phyloP scores from a whole-genome alignment of 2,797 vertebrate genomes.

The Poeciliopsis infans region DNA sequence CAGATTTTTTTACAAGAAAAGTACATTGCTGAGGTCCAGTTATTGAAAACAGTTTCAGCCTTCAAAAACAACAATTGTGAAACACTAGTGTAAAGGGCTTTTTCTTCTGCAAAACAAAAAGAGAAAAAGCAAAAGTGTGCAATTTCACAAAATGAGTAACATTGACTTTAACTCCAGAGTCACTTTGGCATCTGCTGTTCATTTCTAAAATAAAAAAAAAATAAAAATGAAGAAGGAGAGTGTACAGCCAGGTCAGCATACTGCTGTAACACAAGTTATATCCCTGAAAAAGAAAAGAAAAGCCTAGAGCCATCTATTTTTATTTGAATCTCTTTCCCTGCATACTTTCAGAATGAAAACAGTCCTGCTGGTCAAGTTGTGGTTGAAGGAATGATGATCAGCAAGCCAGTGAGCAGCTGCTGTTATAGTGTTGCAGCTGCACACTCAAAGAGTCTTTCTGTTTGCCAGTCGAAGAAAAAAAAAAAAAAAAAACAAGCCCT shows the following conservation, averaged over 20 bases:
- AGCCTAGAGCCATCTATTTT: neutral
- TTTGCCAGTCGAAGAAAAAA: constrained; percentile 44
- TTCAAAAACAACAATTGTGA: neutral
- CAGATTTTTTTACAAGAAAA: constrained; percentile 17
- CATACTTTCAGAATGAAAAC: constrained; percentile 21
- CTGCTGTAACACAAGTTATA: neutral
- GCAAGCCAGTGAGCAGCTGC: constrained; percentile 42
- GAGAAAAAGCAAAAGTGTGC: constrained; percentile 1
- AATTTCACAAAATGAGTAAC: constrained; percentile 7
- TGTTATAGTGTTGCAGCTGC: constrained; percentile 63
- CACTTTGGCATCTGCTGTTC: constrained; percentile 14
- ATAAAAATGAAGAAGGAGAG: neutral
- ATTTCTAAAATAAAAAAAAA: neutral
- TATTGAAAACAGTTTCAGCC: neutral
- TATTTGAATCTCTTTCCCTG: constrained; percentile 19
- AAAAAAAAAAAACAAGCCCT: constrained; percentile 41
- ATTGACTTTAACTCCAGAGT: neutral
- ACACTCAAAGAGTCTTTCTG: constrained; percentile 68
- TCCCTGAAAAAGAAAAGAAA: constrained; percentile 14
- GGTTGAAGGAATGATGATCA: constrained; percentile 39
- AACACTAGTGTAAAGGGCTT: constrained; percentile 13
- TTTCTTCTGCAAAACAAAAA: constrained; percentile 7
- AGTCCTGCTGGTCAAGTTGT: constrained; percentile 24
- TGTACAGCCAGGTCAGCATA: neutral
- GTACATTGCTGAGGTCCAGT: constrained; percentile 26